Evolutionary conservation across 2,888 invertebrate species (phyloP), one percentile per base, ranked within the genome.

Genomic region (Clitarchus hookeri): DNA sequence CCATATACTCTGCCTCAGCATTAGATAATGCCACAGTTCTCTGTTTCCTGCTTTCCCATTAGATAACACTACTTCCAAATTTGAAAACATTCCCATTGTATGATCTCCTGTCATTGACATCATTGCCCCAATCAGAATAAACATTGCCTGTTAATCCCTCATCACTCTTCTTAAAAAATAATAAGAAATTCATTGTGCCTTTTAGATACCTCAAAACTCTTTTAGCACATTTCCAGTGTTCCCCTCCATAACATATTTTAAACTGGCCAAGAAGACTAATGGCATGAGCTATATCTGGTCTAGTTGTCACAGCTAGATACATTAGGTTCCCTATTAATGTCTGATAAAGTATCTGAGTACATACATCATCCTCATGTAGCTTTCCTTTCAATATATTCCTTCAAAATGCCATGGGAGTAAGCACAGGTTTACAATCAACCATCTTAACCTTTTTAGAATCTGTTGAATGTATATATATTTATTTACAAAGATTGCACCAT

Each of bases 1-100:
- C 48, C 48, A 48, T 48, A 44, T 84, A 84, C 36, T 84, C 84
- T 44, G 84, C 84, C 53, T 84, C 84, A 6, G 84, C 19, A 23
- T 13, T 84, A n/a, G 84, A 84, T 44, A 84, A 44, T 9, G 53
- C 84, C n/a, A 84, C 44, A 44, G 26, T 53, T 44, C 26, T 48
- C 26, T 48, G 84, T 84, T n/a, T n/a, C n/a, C n/a, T n/a, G n/a
- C n/a, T n/a, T n/a, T n/a, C n/a, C n/a, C n/a, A n/a, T 26, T 8
- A 83, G 36, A 83, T 83, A 8, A 83, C 27, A 83, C 44, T 9
- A 44, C 25, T 11, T 13, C 4, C 9, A n/a, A 83, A 44, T 83
- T 83, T 83, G 25, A 83, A 83, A 44, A 83, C 27, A 25, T 44
- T n/a, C 23, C 83, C 83, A n/a, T 16, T 83, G 25, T 83, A 83